Base-by-base conservation (phyloP, 1,140 invertebrate species). In the Achatina immaculata region DNA sequence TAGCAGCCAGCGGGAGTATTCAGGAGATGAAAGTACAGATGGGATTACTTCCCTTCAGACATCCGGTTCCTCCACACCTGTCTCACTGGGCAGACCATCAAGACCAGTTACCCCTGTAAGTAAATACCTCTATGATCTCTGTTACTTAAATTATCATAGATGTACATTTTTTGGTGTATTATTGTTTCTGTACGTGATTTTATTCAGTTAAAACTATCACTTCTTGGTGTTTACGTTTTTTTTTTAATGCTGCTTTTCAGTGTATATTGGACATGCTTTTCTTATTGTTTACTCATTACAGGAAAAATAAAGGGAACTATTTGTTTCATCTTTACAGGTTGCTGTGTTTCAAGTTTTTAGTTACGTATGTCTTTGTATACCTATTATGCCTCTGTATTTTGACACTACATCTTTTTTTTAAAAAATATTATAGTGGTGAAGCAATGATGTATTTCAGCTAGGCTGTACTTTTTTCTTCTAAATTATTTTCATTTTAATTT, bases 71-170 rank as follows among this genome's bases (percentile, higher is more conserved):
- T n/a, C n/a, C 31, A 43, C 68, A 42, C 1, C 21, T 69, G 42
- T 7, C 40, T 69, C 68, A 28, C 40, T 24, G n/a, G 68, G 21
- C 16, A 42, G 14, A 69, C 31, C 36, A 2, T 42, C 68, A 69
- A 40, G 3, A 40, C 68, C 68, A 40, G 14, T 28, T 24, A 69
- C 68, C 6, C 68, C 36, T 42, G 68, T 69, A 69, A 69, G 68
- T 69, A 69, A 69, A 11, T n/a, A n/a, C n/a, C n/a, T n/a, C n/a
- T n/a, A n/a, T n/a, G n/a, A n/a, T n/a, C n/a, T n/a, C n/a, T n/a
- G n/a, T n/a, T n/a, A n/a, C n/a, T n/a, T n/a, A n/a, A n/a, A n/a
- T n/a, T n/a, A n/a, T n/a, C n/a, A n/a, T n/a, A n/a, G n/a, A n/a
- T n/a, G n/a, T n/a, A n/a, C n/a, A n/a, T n/a, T n/a, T n/a, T n/a